A percentile compares a stretch with the other conserved stretches of the same genome.
Evolutionary conservation across 2,113 vertebrate species (phyloP).

Genomic region (Esox niger): DNA sequence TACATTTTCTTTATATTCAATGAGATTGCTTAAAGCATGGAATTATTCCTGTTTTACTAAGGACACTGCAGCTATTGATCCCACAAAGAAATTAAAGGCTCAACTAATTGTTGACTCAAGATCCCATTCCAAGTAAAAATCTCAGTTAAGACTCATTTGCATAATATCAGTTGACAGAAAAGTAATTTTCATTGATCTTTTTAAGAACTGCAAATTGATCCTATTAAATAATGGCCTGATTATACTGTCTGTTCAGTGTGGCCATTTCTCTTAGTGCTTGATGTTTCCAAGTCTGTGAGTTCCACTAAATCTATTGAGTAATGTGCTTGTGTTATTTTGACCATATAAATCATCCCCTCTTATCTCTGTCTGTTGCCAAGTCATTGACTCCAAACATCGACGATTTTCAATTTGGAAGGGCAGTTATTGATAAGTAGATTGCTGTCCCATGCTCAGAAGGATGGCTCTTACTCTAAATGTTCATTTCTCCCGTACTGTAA

Average conservation of each 20-base stretch:
- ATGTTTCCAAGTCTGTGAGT: neutral
- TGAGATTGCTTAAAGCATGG: neutral
- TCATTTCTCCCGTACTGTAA: neutral
- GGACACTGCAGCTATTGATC: neutral
- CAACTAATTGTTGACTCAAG: neutral
- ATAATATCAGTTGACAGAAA: neutral
- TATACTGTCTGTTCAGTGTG: neutral
- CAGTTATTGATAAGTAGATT: neutral
- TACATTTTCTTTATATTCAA: neutral
- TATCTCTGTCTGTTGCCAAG: neutral
- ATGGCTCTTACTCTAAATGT: neutral
- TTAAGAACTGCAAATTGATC: neutral
- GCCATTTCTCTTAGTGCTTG: neutral
- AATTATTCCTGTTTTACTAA: neutral
- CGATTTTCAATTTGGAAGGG: conserved; percentile 3
- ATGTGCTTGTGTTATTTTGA: neutral
- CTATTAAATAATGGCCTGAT: neutral
- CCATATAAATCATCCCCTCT: neutral
- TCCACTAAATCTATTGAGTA: neutral
- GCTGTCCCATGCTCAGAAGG: neutral
- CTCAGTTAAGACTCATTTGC: neutral
- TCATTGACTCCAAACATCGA: conserved; percentile 10
- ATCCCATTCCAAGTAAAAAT: neutral
- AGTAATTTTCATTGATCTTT: too few relatives aligned
- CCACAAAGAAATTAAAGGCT: neutral